Conservation (phyloP, 1,140 invertebrate species). For the Bombus pyrosoma region DNA sequence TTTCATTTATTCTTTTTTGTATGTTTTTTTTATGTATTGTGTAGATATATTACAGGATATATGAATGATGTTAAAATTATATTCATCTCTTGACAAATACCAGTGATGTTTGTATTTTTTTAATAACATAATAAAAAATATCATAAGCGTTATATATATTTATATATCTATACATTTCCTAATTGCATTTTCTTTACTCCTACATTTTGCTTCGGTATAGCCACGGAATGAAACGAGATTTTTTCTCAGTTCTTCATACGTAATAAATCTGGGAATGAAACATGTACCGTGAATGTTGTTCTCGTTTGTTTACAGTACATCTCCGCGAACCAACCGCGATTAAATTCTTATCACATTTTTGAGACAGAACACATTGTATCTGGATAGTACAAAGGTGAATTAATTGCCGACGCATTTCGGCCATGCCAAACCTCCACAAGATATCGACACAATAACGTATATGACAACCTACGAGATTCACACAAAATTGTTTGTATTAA, state of each 20-base stretch:
- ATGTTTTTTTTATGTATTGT: neutral
- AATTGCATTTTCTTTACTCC: neutral
- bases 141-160: conserved; percentile 42
- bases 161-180: conserved; percentile 33
- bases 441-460: conserved; percentile 93
- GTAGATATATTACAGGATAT: conserved; percentile 8
- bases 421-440: conserved; percentile 93
- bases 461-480: conserved; percentile 84
- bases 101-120: neutral
- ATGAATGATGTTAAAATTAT: conserved; percentile 5
- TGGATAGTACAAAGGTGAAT: neutral
- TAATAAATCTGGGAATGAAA: neutral
- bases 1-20: conserved; percentile 11
- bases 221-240: neutral
- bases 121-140: conserved; percentile 44
- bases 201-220: conserved; percentile 28
- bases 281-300: neutral
- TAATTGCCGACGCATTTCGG: conserved; percentile 85
- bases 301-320: neutral
- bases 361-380: neutral
- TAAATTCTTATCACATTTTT: conserved; percentile 6
- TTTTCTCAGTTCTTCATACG: neutral
- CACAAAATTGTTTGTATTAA: conserved; percentile 3
- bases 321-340: neutral
- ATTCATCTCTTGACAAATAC: neutral